phyloP scores from a whole-genome alignment of 2,797 vertebrate species.

The Crax fasciolata region DNA sequence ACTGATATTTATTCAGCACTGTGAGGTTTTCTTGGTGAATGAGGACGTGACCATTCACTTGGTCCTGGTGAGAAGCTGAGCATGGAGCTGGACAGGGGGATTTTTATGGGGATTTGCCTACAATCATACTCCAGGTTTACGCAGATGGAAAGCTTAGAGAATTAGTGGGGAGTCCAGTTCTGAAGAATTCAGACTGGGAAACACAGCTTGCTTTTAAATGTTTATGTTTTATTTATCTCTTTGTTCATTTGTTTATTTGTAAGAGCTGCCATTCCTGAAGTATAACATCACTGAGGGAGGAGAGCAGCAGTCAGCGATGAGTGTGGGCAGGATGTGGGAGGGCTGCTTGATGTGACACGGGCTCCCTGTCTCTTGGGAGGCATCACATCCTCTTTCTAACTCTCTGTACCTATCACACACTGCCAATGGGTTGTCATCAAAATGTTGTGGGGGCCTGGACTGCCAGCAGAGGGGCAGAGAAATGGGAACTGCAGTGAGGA shows the following conservation, averaged over 20 bases:
- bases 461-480: too few species aligned
- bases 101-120: neutral
- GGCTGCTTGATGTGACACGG: too few species aligned
- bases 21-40: neutral
- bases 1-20: neutral
- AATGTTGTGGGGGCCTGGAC: neutral
- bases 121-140: accelerated
- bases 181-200: neutral
- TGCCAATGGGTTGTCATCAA: neutral
- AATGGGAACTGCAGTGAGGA: neutral
- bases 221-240: too few species aligned
- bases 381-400: neutral
- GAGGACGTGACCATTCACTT: neutral
- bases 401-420: neutral
- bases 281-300: neutral
- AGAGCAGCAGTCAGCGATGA: neutral
- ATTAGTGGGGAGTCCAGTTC: neutral
- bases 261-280: neutral
- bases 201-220: neutral
- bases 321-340: neutral
- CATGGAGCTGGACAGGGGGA: neutral
- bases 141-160: neutral
- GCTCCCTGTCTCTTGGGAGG: neutral
- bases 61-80: neutral
- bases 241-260: too few species aligned